Evolutionary conservation across 2,797 vertebrate genomes (phyloP), one percentile per base, ranked within the genome.

Genomic region (Toxotes lorentzi): DNA sequence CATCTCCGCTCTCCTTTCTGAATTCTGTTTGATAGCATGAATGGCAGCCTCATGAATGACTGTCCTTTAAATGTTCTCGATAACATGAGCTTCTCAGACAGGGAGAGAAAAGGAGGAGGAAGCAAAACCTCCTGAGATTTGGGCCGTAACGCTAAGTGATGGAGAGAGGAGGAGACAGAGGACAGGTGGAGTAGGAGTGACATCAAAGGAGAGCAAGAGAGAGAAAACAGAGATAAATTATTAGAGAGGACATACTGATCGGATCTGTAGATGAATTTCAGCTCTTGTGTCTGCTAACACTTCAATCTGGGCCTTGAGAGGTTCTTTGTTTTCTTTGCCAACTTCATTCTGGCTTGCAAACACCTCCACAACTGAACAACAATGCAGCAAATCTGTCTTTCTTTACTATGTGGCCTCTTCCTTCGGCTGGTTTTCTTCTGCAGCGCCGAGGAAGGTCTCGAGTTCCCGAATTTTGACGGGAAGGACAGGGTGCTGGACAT

Each of bases 381-480:
- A 2, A 93, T 93, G 93, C 89, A 76, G 60, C 82, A 76, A 0
- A 23, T 68, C 35, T 86, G 85, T 75, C 78, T 94, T 17, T 73
- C 86, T 54, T 54, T 94, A 0, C 85, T 92, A 34, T 96, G 66
- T 5, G 67, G 96, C 67, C 82, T 95, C 80, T 94, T 90, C 85
- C 83, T 97, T 67, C 90, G 57, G 72, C 84, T 97, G 85, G 87
- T 95, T 69, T 82, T 90, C 79, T 88, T 90, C 38, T 94, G 95
- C 88, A 77, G 75, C 0, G 95, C 96, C 0, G 97, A 99, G 85
- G 97, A 97, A 78, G 98, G 98, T 68, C 95, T 99, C 23, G 96
- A 97, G 81, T 99, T 98, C 85, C 98, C 97, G 10, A 97, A 95
- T 1, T 99, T 98, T 0, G 97, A 99, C 23, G 97, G 98, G 21